These are phyloP conservation scores for Pardosa pseudoannulata DNA, from an alignment of 2,888 invertebrate genomes.

Conservation along the genomic window DNA sequence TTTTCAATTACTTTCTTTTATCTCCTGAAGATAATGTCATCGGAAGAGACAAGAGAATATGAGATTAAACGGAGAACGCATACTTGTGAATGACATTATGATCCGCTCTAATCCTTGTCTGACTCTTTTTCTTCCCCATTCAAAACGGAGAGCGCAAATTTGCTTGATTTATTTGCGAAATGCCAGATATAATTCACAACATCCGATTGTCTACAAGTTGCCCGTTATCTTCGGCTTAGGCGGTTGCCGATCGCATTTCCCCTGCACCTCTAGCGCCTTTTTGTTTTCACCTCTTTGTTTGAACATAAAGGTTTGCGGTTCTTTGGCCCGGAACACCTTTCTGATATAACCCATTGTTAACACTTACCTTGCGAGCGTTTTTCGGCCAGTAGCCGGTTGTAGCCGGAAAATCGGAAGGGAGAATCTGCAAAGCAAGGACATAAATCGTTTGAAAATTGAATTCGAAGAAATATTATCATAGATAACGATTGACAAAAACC, in stretches of 20 bases:
- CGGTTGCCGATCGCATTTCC: neutral
- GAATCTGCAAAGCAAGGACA: slow-evolving; percentile 29
- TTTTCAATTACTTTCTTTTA: too few species aligned
- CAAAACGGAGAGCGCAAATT: neutral
- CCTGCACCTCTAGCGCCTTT: neutral
- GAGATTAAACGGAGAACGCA: too few species aligned
- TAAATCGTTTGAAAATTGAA: too few species aligned
- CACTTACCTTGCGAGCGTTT: slow-evolving; percentile 48
- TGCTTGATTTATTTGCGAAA: neutral
- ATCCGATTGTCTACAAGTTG: neutral
- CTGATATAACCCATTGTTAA: slow-evolving; percentile 22
- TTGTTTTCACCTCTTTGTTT: slow-evolving; percentile 25
- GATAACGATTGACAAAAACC: too few species aligned
- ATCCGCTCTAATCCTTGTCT: neutral
- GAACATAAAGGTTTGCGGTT: slow-evolving; percentile 35
- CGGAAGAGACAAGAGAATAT: too few species aligned
- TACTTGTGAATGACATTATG: neutral
- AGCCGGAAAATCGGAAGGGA: slow-evolving; percentile 42
- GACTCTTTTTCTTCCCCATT: neutral
- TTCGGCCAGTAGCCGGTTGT: slow-evolving; percentile 42
- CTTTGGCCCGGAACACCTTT: slow-evolving; percentile 29
- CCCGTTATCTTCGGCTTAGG: slow-evolving; percentile 11
- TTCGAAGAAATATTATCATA: too few species aligned
- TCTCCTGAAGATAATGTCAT: too few species aligned
- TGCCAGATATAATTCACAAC: neutral